Evolutionary conservation across 2,113 vertebrate species (phyloP).

Genomic region (Oryzias celebensis): DNA sequence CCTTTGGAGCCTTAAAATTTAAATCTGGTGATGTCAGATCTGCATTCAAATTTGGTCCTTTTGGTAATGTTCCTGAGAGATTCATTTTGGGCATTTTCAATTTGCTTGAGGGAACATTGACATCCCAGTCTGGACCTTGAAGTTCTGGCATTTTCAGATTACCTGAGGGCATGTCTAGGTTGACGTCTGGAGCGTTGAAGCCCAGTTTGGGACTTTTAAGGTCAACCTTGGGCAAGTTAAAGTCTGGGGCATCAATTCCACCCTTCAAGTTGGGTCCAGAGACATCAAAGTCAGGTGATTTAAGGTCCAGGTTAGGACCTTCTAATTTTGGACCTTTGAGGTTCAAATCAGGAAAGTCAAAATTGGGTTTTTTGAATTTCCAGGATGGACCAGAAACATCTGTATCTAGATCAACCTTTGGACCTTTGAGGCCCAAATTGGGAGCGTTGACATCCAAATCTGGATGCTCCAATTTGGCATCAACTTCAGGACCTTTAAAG

Average conservation of each 20-base stretch:
- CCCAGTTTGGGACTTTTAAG: background rate
- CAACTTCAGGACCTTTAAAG: too few relatives aligned
- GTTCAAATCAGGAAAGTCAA: too few relatives aligned
- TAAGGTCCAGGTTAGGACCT: too few relatives aligned
- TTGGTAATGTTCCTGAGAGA: constrained; percentile 28
- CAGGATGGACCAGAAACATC: too few relatives aligned
- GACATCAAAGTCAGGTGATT: constrained; percentile 19
- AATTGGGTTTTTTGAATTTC: too few relatives aligned
- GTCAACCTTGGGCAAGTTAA: background rate
- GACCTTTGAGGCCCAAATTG: constrained; percentile 48
- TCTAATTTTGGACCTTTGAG: too few relatives aligned
- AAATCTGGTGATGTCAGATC: constrained; percentile 26
- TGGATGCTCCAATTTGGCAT: constrained; percentile 1
- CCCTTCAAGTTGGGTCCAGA: constrained; percentile 25
- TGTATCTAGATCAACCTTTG: constrained; percentile 40
- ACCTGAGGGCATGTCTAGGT: too few relatives aligned
- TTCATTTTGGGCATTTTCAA: constrained; percentile 34
- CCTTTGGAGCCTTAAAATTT: constrained; percentile 1
- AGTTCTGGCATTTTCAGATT: constrained; percentile 23
- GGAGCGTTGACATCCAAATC: constrained; percentile 38
- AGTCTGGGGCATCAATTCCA: constrained; percentile 29
- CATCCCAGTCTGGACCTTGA: background rate
- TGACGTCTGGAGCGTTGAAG: background rate
- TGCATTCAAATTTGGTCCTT: constrained; percentile 47
- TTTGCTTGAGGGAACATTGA: constrained; percentile 27